Conservation (phyloP, 2,888 invertebrate species). For the Thera britannica region DNA sequence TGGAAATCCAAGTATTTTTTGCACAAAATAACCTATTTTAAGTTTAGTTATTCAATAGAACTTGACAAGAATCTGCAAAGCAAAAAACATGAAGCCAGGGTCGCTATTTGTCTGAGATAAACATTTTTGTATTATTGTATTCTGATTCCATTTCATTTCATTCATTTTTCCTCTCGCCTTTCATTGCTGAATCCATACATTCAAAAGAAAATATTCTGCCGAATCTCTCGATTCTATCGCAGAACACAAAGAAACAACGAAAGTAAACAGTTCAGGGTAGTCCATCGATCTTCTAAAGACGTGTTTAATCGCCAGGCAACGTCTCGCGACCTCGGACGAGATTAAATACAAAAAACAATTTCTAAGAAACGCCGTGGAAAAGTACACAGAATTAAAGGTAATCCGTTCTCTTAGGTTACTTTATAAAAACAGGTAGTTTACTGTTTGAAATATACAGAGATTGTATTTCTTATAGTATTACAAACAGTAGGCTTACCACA, state of each 20-base stretch:
- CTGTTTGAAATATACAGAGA: no score
- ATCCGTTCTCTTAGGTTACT: conserved; percentile 14
- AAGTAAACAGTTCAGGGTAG: conserved; percentile 45
- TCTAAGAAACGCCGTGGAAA: conserved; percentile 35
- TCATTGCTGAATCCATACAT: conserved; percentile 18
- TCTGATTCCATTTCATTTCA: conserved; percentile 2
- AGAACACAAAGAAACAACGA: conserved; percentile 43
- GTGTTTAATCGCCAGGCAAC: conserved; percentile 68
- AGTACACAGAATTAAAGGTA: conserved; percentile 22
- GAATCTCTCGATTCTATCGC: conserved; percentile 24
- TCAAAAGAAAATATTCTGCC: conserved; percentile 14
- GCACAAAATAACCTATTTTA: neutral
- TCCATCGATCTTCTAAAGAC: conserved; percentile 58
- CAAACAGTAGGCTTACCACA: no score
- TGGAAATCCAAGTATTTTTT: no score
- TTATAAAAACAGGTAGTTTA: neutral
- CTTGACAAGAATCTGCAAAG: conserved; percentile 2
- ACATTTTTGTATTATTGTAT: conserved; percentile 24
- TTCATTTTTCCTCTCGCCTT: conserved; percentile 8
- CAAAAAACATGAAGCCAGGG: conserved; percentile 4
- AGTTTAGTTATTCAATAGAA: neutral
- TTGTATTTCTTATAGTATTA: no score
- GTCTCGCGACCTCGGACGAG: conserved; percentile 49
- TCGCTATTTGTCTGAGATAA: conserved; percentile 10
- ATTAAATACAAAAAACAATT: conserved; percentile 62